Percentiles rank a stretch among this genome's conserved stretches.
Conservation (phyloP, 53 echinoderm and acorn worm genomes). For the Mesocentrotus franciscanus region DNA sequence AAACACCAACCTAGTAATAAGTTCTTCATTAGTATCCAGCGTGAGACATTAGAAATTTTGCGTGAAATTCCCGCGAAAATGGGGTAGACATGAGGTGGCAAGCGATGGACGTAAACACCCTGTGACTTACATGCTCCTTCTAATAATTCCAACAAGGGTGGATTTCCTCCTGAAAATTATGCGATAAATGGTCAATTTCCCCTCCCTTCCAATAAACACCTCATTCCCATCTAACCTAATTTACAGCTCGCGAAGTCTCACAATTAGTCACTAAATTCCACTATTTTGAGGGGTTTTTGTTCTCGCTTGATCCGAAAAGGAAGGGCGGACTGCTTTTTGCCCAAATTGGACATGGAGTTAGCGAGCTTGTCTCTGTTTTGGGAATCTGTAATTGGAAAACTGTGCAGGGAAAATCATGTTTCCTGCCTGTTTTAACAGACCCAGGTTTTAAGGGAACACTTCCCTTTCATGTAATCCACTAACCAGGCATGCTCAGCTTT, state of each 20-base stretch:
- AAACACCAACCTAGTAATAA: slow-evolving; percentile 62
- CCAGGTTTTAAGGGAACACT: slow-evolving; percentile 41
- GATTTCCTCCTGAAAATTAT: slow-evolving; percentile 66
- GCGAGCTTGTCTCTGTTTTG: slow-evolving; percentile 41
- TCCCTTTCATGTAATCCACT: slow-evolving; percentile 18
- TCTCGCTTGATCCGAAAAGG: slow-evolving; percentile 48
- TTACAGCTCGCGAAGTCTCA: slow-evolving; percentile 40
- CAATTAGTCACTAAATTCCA: slow-evolving; percentile 62
- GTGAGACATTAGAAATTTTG: slow-evolving; percentile 13
- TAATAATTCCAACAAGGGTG: slow-evolving; percentile 68
- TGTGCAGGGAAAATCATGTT: slow-evolving; percentile 33
- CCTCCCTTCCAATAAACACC: slow-evolving; percentile 63
- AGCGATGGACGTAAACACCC: slow-evolving; percentile 40
- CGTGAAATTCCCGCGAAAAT: slow-evolving; percentile 17
- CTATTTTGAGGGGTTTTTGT: slow-evolving; percentile 49
- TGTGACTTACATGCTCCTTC: slow-evolving; percentile 48
- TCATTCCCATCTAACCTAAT: slow-evolving; percentile 61
- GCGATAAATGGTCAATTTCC: slow-evolving; percentile 68
- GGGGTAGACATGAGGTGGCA: not conserved
- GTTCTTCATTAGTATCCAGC: slow-evolving; percentile 58
- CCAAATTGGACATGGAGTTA: slow-evolving; percentile 58
- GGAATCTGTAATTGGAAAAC: slow-evolving; percentile 41
- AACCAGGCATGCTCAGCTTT: not conserved
- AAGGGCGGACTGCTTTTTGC: slow-evolving; percentile 61
- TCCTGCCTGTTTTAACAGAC: slow-evolving; percentile 16